Conservation (phyloP, 1,140 invertebrate species). For the Cherax quadricarinatus region DNA sequence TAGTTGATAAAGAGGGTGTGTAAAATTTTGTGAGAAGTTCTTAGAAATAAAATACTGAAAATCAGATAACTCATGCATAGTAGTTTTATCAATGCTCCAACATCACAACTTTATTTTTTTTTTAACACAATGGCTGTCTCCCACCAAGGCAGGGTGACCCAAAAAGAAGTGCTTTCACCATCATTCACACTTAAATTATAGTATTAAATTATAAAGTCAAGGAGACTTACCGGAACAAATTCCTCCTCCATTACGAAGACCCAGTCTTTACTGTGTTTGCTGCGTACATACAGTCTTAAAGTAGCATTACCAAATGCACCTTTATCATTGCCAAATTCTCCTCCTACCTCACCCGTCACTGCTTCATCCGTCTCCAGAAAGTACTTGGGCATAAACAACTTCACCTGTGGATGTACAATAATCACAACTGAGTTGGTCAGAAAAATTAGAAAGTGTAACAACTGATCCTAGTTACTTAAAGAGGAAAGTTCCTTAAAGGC, state of each 20-base stretch:
- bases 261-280: conserved; percentile 3
- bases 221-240: background rate
- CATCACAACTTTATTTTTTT: too few species aligned
- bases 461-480: too few species aligned
- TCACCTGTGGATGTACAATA: conserved; percentile 49
- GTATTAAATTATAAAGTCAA: background rate
- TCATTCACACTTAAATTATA: too few species aligned
- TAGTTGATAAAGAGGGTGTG: too few species aligned
- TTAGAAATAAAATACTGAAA: too few species aligned
- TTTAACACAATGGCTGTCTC: too few species aligned
- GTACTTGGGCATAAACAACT: conserved; percentile 75
- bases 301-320: conserved; percentile 59
- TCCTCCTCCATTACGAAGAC: conserved; percentile 43
- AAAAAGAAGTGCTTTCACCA: too few species aligned
- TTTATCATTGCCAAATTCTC: conserved; percentile 74
- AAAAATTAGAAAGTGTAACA: background rate
- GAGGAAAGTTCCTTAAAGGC: too few species aligned
- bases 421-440: background rate
- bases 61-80: too few species aligned
- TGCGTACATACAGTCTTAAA: conserved; percentile 45
- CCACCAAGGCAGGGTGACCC: too few species aligned
- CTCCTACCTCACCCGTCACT: conserved; percentile 75
- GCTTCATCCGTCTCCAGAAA: conserved; percentile 76
- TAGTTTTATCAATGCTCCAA: too few species aligned
- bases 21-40: too few species aligned